phyloP scores from a whole-genome alignment of 2,113 vertebrate species.

The Gambusia affinis region DNA sequence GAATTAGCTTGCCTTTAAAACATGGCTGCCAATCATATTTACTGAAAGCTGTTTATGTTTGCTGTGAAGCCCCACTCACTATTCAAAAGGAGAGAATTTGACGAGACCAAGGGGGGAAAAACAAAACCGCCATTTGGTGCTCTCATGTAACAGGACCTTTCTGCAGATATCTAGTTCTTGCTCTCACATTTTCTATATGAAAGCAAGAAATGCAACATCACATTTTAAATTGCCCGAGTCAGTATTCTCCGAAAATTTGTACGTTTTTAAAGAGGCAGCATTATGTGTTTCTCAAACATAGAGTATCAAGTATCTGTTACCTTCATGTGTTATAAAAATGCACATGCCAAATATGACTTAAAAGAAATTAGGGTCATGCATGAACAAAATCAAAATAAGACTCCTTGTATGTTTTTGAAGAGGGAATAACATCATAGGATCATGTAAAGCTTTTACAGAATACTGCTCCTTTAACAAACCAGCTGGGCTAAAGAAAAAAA shows the following conservation, averaged over 20 bases:
- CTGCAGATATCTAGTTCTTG: slow-evolving; percentile 46
- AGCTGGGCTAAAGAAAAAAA: background rate
- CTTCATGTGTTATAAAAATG: no score
- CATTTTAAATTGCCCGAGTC: background rate
- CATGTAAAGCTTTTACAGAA: no score
- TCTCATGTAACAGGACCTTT: slow-evolving; percentile 55
- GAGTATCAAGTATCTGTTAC: no score
- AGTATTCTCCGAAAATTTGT: background rate
- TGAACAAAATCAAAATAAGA: no score
- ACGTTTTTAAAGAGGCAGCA: no score
- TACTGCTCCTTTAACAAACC: background rate
- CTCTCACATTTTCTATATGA: background rate
- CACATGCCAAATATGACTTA: no score
- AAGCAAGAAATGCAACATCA: background rate
- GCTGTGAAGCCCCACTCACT: slow-evolving; percentile 64
- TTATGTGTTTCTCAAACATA: no score
- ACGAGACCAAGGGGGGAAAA: slow-evolving; percentile 34
- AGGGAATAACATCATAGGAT: no score
- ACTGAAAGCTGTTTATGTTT: slow-evolving; percentile 74
- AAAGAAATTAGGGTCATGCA: no score
- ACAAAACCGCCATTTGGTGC: slow-evolving; percentile 46
- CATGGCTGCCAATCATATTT: slow-evolving; percentile 83
- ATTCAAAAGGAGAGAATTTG: slow-evolving; percentile 69
- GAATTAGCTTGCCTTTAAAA: slow-evolving; percentile 84
- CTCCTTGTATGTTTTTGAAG: no score